phyloP scores from a whole-genome alignment of 2,888 invertebrate genomes.

The Ichneumoninae sp. region DNA sequence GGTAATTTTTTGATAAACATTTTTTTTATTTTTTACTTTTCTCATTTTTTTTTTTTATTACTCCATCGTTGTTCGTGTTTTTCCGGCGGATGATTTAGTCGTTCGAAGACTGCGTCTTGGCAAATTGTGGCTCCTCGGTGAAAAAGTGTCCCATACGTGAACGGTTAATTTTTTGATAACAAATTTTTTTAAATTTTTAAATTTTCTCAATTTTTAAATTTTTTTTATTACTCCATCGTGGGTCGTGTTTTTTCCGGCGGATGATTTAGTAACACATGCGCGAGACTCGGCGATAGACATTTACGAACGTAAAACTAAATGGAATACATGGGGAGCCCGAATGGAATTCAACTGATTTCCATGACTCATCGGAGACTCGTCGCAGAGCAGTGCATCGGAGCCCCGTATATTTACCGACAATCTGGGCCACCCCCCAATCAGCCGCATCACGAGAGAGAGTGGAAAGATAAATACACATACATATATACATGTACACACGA shows the following conservation, averaged over 20 bases:
- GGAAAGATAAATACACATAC: conserved; percentile 28
- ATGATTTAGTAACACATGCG: neutral
- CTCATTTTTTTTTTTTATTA: neutral
- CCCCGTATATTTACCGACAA: conserved; percentile 66
- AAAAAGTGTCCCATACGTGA: too few relatives aligned
- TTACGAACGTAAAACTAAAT: conserved; percentile 22
- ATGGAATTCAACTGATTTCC: conserved; percentile 66
- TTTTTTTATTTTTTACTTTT: neutral
- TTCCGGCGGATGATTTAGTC: neutral
- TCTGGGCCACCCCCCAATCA: conserved; percentile 69
- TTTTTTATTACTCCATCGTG: neutral
- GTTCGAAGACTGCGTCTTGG: too few relatives aligned
- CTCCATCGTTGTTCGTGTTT: neutral
- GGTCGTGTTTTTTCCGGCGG: neutral
- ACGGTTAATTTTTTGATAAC: too few relatives aligned
- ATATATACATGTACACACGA: conserved; percentile 25
- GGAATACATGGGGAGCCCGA: conserved; percentile 28
- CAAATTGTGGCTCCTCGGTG: too few relatives aligned
- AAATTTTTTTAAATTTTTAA: neutral
- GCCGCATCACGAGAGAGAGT: conserved; percentile 56
- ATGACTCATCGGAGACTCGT: conserved; percentile 66
- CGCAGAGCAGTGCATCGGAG: conserved; percentile 32
- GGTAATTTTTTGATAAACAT: too few relatives aligned
- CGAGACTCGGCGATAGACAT: neutral
- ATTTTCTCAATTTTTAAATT: neutral